Base-by-base conservation (phyloP, 2,797 vertebrate species). In the Etheostoma perlongum region DNA sequence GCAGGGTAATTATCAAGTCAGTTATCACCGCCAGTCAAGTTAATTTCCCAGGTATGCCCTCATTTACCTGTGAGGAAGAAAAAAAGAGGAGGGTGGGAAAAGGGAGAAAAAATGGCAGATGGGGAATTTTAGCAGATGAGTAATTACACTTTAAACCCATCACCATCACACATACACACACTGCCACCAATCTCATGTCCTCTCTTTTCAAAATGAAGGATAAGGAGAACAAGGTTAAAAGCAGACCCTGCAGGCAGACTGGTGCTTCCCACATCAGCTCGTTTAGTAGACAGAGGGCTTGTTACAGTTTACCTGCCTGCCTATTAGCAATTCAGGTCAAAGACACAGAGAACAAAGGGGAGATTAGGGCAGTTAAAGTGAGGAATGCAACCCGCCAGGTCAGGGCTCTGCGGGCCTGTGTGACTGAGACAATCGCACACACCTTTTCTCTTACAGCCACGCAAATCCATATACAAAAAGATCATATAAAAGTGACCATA, bases 381-480 rank as follows among this genome's bases (percentile, higher is more conserved):
- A 90, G 91, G 93, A 95, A 94, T 94, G 93, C 74, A 84, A 68
- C 87, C 85, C 27, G 77, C 88, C 86, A 64, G 91, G 88, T 93
- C 85, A 79, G 81, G 64, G 76, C 60, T 88, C 76, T 70, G 70
- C 27, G 10, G 77, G 75, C 53, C 69, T 57, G 67, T 67, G 74
- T 73, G 80, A 85, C 70, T 78, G 75, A 85, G 65, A 57, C 47
- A 40, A 79, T 76, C 76, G 25, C 71, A 82, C 89, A 89, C 89
- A 65, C 88, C 82, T 78, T 67, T 33, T 76, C 60, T 60, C 36
- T 51, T 76, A 49, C 30, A 81, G 55, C 72, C 72, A n/a, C 4
- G 4, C 47, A 88, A 81, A 88, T 81, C 60, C 71, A 67, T 12
- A 59, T 13, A 76, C 63, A 84, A 77, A 86, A 74, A 82, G 84